phyloP scores from a whole-genome alignment of 2,888 invertebrate genomes.

The Petrophora chlorosata region DNA sequence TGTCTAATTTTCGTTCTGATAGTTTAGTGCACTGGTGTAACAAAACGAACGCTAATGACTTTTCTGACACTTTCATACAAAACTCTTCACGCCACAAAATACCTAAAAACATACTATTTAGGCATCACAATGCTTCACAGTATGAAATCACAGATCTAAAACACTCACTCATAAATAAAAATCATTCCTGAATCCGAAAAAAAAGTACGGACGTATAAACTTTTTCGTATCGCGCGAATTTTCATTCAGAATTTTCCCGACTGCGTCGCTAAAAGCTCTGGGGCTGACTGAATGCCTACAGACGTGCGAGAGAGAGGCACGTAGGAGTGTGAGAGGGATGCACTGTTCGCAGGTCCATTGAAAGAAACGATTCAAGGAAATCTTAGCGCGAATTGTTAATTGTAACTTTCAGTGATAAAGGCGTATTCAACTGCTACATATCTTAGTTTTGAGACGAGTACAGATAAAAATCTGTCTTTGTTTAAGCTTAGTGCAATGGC shows the following conservation, averaged over 20 bases:
- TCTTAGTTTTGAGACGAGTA: no score
- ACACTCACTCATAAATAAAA: background rate
- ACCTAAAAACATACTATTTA: no score
- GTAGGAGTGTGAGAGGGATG: slow-evolving; percentile 2
- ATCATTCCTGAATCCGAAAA: background rate
- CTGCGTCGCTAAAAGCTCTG: slow-evolving; percentile 36
- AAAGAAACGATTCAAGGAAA: slow-evolving; percentile 12
- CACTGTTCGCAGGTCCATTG: slow-evolving; percentile 12
- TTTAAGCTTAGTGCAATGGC: no score
- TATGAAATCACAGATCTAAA: no score
- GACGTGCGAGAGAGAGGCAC: slow-evolving; percentile 31
- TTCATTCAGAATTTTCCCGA: slow-evolving; percentile 39
- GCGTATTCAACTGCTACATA: no score
- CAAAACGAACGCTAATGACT: no score
- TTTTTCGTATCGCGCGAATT: slow-evolving; percentile 30
- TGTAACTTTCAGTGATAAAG: background rate
- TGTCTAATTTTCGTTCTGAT: background rate
- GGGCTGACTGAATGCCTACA: slow-evolving; percentile 46
- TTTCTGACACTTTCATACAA: no score
- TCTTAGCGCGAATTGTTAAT: slow-evolving; percentile 2
- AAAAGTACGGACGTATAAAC: slow-evolving; percentile 19
- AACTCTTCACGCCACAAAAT: no score
- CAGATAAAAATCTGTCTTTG: no score
- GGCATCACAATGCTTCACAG: no score
- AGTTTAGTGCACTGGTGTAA: no score